These are phyloP conservation scores for Gymnorhina tibicen DNA, from an alignment of 2,113 vertebrate species.

Conservation along the genomic window DNA sequence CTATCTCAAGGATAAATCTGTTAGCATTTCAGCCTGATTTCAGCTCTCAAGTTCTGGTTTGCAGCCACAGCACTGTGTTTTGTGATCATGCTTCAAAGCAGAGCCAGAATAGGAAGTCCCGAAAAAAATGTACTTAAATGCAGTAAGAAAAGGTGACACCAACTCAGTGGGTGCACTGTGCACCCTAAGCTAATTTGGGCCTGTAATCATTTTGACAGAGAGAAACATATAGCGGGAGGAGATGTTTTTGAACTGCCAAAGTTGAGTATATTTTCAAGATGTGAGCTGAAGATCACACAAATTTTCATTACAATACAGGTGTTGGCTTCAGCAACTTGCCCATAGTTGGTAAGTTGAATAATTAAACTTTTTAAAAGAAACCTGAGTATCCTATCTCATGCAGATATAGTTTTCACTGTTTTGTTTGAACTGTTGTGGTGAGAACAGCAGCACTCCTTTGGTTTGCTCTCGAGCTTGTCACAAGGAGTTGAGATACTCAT, in stretches of 20 bases:
- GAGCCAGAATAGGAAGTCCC: neutral
- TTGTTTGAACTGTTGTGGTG: neutral
- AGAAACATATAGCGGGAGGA: neutral
- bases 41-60: neutral
- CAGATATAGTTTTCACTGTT: neutral
- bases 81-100: neutral
- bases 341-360: neutral
- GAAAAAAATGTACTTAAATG: neutral
- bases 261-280: neutral
- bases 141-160: neutral
- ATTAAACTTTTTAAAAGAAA: neutral
- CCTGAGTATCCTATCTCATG: neutral
- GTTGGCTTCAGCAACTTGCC: neutral
- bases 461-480: neutral
- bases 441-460: neutral
- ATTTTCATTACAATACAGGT: neutral
- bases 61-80: neutral
- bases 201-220: neutral
- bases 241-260: neutral
- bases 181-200: neutral
- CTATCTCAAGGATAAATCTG: neutral
- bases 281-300: neutral
- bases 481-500: neutral
- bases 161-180: neutral
- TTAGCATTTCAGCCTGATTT: neutral